Conservation (phyloP, 2,113 vertebrate genomes). For the Eretmochelys imbricata region DNA sequence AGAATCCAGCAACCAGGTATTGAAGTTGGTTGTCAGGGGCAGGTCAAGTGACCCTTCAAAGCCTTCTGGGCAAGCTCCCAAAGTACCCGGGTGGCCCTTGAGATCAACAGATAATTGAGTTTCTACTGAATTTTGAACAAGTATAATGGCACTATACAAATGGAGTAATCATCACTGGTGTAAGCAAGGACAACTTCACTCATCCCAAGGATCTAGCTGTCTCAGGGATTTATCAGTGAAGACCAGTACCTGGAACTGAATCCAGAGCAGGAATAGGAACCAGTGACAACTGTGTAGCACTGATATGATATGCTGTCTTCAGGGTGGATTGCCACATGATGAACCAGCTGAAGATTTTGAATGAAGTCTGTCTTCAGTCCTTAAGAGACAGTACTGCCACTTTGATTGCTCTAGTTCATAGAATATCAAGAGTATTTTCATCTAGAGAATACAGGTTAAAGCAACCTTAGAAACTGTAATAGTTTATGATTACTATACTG, state of each 20-base stretch:
- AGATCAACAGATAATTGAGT: slow-evolving; percentile 42
- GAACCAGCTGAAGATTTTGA: neutral
- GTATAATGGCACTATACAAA: neutral
- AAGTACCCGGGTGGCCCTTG: neutral
- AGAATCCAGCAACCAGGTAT: neutral
- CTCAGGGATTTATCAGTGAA: fast-evolving
- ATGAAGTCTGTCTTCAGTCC: neutral
- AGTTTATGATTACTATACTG: neutral
- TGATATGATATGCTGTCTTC: neutral
- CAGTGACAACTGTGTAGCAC: fast-evolving
- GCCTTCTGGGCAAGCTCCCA: slow-evolving; percentile 4
- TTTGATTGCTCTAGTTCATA: neutral
- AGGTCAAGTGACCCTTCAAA: slow-evolving; percentile 17
- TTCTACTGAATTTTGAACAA: neutral
- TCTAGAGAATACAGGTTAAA: neutral
- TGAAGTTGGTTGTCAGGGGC: neutral
- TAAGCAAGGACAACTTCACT: fast-evolving
- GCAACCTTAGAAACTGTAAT: neutral
- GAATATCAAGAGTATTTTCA: neutral
- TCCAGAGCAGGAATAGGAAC: neutral
- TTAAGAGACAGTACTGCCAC: neutral
- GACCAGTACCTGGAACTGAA: neutral
- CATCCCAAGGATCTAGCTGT: neutral
- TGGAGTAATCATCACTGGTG: neutral
- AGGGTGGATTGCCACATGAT: fast-evolving